Conservation (phyloP, 1,140 invertebrate species). For the Psilanteris sp. region DNA sequence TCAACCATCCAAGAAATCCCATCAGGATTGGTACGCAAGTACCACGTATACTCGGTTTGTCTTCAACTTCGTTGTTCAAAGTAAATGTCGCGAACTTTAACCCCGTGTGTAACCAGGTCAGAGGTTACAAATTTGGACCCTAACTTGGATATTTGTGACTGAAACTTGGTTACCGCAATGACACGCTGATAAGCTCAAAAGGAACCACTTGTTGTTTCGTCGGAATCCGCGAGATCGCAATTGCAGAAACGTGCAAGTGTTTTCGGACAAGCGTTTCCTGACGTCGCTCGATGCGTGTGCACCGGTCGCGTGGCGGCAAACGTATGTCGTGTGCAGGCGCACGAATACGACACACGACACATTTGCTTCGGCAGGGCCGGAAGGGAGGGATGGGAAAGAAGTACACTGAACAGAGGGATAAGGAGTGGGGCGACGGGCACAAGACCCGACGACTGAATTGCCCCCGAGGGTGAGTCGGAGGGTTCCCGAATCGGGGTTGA, state of each 20-base stretch:
- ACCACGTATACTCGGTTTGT: too few species aligned
- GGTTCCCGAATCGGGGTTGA: constrained; percentile 41
- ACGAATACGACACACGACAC: constrained; percentile 78
- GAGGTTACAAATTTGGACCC: too few species aligned
- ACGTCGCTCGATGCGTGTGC: constrained; percentile 71
- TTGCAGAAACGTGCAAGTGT: constrained; percentile 41
- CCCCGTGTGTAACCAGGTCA: too few species aligned
- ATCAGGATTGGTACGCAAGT: too few species aligned
- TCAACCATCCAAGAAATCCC: too few species aligned
- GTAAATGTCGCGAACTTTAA: too few species aligned
- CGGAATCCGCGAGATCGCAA: constrained; percentile 49
- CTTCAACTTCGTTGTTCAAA: too few species aligned
- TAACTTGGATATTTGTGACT: too few species aligned
- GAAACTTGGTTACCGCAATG: constrained; percentile 15
- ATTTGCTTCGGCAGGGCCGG: constrained; percentile 53
- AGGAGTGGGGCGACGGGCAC: constrained; percentile 51
- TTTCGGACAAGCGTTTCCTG: constrained; percentile 53
- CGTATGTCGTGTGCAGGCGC: constrained; percentile 80
- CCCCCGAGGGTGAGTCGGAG: constrained; percentile 24
- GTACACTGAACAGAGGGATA: constrained; percentile 12
- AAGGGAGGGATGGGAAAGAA: constrained; percentile 61
- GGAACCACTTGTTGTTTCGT: constrained; percentile 53
- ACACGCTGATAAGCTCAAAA: constrained; percentile 6
- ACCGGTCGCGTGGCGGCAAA: constrained; percentile 79
- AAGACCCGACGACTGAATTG: constrained; percentile 30